A percentile compares a stretch with the other conserved stretches of the same genome.
These are phyloP conservation scores for Ceratina calcarata DNA, from an alignment of 1,140 invertebrate species.

Conservation along the genomic window DNA sequence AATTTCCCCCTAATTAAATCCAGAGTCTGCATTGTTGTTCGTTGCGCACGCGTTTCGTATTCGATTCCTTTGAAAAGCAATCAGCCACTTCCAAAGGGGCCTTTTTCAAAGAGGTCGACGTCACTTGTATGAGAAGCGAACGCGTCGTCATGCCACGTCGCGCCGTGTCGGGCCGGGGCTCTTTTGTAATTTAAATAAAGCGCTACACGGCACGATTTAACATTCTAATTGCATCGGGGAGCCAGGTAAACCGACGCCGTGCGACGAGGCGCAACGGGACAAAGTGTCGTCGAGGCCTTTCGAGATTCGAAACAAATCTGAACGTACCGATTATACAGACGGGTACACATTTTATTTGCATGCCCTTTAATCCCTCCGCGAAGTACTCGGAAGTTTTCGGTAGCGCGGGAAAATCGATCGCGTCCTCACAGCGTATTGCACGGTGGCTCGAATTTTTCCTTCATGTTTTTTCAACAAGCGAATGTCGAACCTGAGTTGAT, in stretches of 20 bases:
- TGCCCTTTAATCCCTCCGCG: not conserved
- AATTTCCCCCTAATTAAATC: not conserved
- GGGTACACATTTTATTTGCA: not conserved
- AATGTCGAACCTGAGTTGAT: not conserved
- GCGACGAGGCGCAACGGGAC: no score
- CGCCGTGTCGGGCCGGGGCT: no score
- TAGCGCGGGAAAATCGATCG: not conserved
- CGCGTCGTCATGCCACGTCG: no score
- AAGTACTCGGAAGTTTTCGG: not conserved
- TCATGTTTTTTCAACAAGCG: not conserved
- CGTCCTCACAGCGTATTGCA: not conserved
- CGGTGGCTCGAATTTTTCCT: no score
- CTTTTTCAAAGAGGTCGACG: not conserved
- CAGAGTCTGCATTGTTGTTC: not conserved
- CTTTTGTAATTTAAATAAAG: slow-evolving; percentile 1
- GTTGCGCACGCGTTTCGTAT: not conserved
- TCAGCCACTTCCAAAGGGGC: not conserved
- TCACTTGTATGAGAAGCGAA: not conserved
- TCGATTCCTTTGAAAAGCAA: not conserved
- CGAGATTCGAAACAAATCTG: not conserved
- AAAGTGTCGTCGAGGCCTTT: no score
- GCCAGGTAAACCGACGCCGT: not conserved
- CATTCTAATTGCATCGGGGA: not conserved
- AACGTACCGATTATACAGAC: not conserved
- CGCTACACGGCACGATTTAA: not conserved